Conservation (phyloP, 1,140 invertebrate genomes). For the Melipona quadrifasciata region DNA sequence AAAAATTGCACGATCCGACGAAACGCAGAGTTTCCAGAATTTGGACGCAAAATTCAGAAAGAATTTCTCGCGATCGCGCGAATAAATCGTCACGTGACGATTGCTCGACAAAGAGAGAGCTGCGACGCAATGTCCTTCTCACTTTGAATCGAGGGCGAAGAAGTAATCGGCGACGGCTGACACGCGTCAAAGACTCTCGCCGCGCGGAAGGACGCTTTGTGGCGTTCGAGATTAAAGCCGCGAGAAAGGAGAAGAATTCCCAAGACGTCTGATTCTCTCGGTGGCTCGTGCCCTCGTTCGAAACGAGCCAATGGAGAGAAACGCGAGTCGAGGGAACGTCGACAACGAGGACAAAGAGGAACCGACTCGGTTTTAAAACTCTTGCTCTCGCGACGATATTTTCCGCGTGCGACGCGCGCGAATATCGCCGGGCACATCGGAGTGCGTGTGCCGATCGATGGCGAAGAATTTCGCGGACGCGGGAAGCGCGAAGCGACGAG, state of each 20-base stretch:
- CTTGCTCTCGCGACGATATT: background rate
- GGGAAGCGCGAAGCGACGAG: constrained; percentile 24
- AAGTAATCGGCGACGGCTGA: background rate
- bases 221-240: constrained; percentile 36
- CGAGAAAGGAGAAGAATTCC: background rate
- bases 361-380: background rate
- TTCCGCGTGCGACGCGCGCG: background rate
- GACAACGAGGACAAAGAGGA: too few relatives aligned
- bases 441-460: background rate
- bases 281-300: background rate
- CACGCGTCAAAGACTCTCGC: constrained; percentile 23
- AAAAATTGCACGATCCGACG: background rate
- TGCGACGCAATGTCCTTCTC: background rate
- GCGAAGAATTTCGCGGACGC: constrained; percentile 6
- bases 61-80: background rate
- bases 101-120: background rate
- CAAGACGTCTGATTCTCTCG: background rate
- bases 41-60: background rate
- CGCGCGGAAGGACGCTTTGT: background rate
- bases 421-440: background rate
- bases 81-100: too few relatives aligned
- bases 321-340: background rate
- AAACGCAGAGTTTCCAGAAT: background rate
- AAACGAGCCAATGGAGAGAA: background rate
- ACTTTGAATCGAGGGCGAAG: background rate